Evolutionary conservation across 1,140 invertebrate genomes (phyloP).

Genomic region (Archivesica marissinica): DNA sequence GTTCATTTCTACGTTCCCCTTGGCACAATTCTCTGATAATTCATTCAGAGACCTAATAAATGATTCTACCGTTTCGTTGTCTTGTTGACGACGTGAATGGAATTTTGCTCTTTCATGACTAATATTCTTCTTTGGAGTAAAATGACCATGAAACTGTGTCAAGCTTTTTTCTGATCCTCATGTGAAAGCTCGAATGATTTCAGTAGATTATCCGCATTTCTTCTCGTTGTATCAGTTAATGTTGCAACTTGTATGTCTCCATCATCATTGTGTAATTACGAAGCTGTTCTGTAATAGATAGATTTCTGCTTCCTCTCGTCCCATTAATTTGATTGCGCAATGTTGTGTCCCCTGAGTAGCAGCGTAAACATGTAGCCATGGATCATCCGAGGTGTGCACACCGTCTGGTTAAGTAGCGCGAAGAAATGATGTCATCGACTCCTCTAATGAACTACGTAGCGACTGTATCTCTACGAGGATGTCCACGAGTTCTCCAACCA

Average conservation of each 20-base stretch:
- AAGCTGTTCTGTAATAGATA: background rate
- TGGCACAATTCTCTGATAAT: background rate
- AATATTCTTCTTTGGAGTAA: background rate
- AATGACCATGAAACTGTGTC: conserved; percentile 10
- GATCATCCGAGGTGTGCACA: background rate
- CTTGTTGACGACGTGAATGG: background rate
- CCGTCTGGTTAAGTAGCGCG: background rate
- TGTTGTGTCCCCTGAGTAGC: background rate
- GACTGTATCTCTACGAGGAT: background rate
- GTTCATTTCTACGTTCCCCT: background rate
- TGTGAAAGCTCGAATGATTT: background rate
- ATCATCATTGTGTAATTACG: conserved; percentile 14
- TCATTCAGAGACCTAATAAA: background rate
- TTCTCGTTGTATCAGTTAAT: background rate
- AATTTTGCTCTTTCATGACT: conserved; percentile 16
- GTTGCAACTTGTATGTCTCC: conserved; percentile 7
- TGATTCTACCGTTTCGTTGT: background rate
- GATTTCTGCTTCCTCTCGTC: conserved; percentile 24
- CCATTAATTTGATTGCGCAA: background rate
- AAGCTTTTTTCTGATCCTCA: background rate
- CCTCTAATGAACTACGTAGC: background rate
- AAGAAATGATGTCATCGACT: background rate
- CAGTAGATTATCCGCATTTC: background rate
- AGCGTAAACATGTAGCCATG: background rate
- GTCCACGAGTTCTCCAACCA: background rate